Conservation (phyloP, 1,140 invertebrate species). For the Zaprionus tsacasi region DNA sequence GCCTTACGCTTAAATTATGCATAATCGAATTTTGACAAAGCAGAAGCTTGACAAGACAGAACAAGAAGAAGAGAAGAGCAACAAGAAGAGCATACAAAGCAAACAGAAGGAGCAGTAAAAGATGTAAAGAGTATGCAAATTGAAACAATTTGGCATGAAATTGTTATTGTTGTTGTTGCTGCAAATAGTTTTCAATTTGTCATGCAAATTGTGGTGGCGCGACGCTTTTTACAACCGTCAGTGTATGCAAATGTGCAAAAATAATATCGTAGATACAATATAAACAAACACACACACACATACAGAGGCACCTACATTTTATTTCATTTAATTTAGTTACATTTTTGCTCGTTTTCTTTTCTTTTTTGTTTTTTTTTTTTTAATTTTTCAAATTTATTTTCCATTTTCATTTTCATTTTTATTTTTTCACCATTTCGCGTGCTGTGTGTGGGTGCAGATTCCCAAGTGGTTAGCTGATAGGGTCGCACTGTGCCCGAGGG, state of each 20-base stretch:
- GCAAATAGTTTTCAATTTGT: conserved; percentile 31
- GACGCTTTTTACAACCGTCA: conserved; percentile 38
- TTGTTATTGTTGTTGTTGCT: neutral
- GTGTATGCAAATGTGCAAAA: conserved; percentile 41
- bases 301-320: conserved; percentile 54
- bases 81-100: neutral
- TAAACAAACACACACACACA: conserved; percentile 19
- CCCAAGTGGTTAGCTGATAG: conserved; percentile 46
- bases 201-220: conserved; percentile 23
- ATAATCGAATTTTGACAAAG: neutral
- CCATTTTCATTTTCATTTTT: conserved; percentile 70
- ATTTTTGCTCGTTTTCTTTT: conserved; percentile 34
- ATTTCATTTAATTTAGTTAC: conserved; percentile 77
- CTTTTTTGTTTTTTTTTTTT: conserved; percentile 31
- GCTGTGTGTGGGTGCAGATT: conserved; percentile 37
- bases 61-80: neutral
- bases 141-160: neutral
- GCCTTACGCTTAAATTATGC: neutral
- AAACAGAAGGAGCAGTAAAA: neutral
- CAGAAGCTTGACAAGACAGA: neutral
- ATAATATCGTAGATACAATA: conserved; percentile 17
- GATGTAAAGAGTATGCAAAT: conserved; percentile 1
- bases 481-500: neutral
- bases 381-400: conserved; percentile 72
- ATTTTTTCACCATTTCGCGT: conserved; percentile 28